A percentile compares a stretch with the other conserved stretches of the same genome.
Conservation (phyloP, 2,797 vertebrate species). For the Lagocephalus sceleratus region DNA sequence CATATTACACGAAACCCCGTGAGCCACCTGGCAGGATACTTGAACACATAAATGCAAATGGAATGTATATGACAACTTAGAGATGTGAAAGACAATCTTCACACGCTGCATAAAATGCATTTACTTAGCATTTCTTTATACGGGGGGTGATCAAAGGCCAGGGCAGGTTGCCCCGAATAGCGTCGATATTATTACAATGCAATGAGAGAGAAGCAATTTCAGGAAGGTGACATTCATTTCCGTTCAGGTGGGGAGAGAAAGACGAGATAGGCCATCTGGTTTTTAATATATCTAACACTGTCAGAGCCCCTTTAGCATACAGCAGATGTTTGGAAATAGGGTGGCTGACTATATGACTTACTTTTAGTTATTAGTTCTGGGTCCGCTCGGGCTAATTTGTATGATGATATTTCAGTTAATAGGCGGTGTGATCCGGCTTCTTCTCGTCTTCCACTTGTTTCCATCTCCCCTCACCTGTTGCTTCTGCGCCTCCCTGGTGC, state of each 20-base stretch:
- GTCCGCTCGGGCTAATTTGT: too few species aligned
- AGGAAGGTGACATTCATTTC: slow-evolving; percentile 63
- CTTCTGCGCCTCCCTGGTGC: too few species aligned
- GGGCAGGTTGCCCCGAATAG: background rate
- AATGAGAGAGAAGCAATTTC: slow-evolving; percentile 46
- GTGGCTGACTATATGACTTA: slow-evolving; percentile 7
- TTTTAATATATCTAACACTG: slow-evolving; percentile 58
- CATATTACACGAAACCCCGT: slow-evolving; percentile 45
- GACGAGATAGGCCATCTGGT: slow-evolving; percentile 45
- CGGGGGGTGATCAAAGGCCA: slow-evolving; percentile 12
- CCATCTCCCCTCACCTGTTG: too few species aligned
- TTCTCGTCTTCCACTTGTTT: too few species aligned
- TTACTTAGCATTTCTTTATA: too few species aligned
- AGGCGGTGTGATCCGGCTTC: too few species aligned
- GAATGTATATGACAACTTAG: slow-evolving; percentile 7
- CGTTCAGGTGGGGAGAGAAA: slow-evolving; percentile 48
- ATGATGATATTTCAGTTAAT: too few species aligned
- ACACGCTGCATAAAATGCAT: background rate
- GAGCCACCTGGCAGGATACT: slow-evolving; percentile 26
- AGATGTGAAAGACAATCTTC: slow-evolving; percentile 6
- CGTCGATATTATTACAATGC: slow-evolving; percentile 24
- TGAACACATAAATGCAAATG: background rate
- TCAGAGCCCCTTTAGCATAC: slow-evolving; percentile 29
- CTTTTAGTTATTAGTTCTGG: too few species aligned
- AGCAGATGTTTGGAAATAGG: slow-evolving; percentile 22